A percentile compares a stretch with the other conserved stretches of the same genome.
Evolutionary conservation across 64 coral and sea anemone genomes (phyloP).

Genomic region (Dendrophyllia cribrosa): DNA sequence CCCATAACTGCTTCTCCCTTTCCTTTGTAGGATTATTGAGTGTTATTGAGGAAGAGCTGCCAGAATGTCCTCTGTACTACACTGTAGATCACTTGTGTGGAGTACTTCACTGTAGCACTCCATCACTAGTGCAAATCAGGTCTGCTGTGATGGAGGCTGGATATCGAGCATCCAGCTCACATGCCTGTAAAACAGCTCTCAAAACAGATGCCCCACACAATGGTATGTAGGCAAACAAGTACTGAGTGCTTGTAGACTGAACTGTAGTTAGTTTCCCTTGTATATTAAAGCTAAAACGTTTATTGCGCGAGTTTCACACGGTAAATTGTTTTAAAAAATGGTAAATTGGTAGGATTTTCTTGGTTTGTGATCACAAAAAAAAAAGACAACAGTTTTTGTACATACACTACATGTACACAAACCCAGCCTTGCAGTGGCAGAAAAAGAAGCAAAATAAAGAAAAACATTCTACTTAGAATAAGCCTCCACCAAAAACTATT

Average conservation of each 20-base stretch:
- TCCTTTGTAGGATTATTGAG: constrained; percentile 79
- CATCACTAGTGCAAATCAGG: constrained; percentile 91
- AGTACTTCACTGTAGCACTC: constrained; percentile 93
- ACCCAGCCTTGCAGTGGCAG: too few relatives aligned
- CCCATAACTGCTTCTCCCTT: background rate
- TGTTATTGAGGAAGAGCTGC: constrained; percentile 87
- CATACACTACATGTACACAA: too few relatives aligned
- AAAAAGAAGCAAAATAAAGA: too few relatives aligned
- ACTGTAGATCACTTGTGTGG: constrained; percentile 80
- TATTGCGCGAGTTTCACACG: too few relatives aligned
- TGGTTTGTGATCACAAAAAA: too few relatives aligned
- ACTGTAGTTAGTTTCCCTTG: background rate
- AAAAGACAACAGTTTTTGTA: too few relatives aligned
- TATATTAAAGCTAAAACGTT: too few relatives aligned
- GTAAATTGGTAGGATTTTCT: too few relatives aligned
- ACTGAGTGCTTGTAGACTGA: constrained; percentile 27
- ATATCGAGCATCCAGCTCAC: constrained; percentile 88
- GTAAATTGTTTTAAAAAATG: too few relatives aligned
- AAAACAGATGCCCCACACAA: constrained; percentile 93
- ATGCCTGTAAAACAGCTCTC: constrained; percentile 84
- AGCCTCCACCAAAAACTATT: too few relatives aligned
- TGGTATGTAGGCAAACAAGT: constrained; percentile 68
- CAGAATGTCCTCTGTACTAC: constrained; percentile 82
- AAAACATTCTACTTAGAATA: too few relatives aligned
- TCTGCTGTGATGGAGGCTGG: constrained; percentile 85